Percentiles rank a stretch among this genome's conserved stretches.
Conservation (phyloP, 2,113 vertebrate species). For the Takifugu flavidus region DNA sequence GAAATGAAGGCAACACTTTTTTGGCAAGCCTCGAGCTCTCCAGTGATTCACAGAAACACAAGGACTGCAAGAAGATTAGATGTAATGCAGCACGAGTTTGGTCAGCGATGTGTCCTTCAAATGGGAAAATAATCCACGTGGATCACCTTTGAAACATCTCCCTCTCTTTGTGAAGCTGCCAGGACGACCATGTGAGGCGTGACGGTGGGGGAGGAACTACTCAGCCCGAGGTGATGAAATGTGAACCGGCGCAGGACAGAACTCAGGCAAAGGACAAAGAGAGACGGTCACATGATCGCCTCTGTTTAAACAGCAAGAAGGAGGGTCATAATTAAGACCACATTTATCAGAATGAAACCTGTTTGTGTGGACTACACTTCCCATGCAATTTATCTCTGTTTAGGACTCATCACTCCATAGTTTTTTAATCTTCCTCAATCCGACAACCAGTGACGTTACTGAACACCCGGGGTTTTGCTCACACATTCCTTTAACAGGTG, state of each 20-base stretch:
- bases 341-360: neutral
- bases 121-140: conserved; percentile 18
- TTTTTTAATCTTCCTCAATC: too few relatives aligned
- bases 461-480: neutral
- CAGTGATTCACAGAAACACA: neutral
- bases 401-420: too few relatives aligned
- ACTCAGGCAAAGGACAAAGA: neutral
- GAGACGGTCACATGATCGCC: neutral
- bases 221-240: conserved; percentile 30
- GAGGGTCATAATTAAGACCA: neutral
- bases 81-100: neutral
- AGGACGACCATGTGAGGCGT: conserved; percentile 6
- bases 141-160: conserved; percentile 16
- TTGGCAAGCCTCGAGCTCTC: neutral
- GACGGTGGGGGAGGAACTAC: neutral
- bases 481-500: neutral
- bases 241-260: conserved; percentile 12
- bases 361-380: too few relatives aligned
- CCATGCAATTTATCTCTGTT: too few relatives aligned
- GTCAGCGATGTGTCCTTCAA: neutral
- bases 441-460: neutral
- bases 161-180: conserved; percentile 22
- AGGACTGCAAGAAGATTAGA: neutral
- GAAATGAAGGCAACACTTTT: conserved; percentile 8
- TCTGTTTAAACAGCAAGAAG: neutral